phyloP scores from a whole-genome alignment of 2,113 vertebrate species.

The Pygoscelis antarcticus region DNA sequence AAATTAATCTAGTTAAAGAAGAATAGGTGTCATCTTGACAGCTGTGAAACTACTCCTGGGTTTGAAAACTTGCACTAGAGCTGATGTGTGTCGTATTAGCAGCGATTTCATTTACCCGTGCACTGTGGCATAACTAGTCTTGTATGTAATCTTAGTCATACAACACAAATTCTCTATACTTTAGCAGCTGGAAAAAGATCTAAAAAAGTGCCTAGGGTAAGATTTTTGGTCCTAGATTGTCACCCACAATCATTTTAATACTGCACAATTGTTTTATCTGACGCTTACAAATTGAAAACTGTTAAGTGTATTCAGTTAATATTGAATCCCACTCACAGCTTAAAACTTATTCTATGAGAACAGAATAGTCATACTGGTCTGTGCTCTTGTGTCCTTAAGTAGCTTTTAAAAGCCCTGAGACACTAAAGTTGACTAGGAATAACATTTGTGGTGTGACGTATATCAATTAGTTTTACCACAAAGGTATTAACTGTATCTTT shows the following conservation, averaged over 20 bases:
- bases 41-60: background rate
- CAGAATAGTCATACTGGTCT: background rate
- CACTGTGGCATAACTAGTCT: background rate
- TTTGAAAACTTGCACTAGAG: background rate
- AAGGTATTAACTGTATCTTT: background rate
- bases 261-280: conserved; percentile 1
- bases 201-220: background rate
- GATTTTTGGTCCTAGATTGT: conserved; percentile 18
- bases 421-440: background rate
- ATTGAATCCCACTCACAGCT: background rate
- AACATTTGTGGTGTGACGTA: fast-evolving
- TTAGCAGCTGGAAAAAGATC: background rate
- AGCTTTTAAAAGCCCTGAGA: background rate
- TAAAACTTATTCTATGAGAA: background rate
- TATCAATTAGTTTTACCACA: background rate
- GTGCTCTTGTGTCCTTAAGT: background rate
- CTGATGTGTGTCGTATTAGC: background rate
- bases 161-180: background rate
- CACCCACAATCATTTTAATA: background rate
- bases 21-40: background rate
- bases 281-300: background rate
- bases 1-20: background rate
- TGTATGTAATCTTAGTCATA: background rate
- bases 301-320: background rate
- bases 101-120: background rate